Evolutionary conservation across 2,113 vertebrate species (phyloP).

Genomic region (Oreochromis tanganicae): DNA sequence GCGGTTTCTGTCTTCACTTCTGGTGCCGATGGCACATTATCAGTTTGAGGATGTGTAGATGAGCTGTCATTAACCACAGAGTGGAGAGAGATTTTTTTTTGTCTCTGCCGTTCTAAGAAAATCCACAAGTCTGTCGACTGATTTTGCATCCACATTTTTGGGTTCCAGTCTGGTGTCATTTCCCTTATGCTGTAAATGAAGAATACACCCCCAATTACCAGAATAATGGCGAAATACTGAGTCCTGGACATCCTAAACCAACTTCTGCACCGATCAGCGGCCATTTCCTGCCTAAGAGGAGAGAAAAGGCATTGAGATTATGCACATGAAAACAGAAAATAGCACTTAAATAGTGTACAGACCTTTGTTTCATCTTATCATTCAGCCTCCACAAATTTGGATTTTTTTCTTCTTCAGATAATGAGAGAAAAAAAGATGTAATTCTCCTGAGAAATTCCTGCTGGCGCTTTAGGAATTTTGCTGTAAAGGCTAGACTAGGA

Average conservation of each 20-base stretch:
- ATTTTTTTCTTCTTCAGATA: neutral
- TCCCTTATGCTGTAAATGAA: neutral
- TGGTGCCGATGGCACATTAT: too few relatives aligned
- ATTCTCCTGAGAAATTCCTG: neutral
- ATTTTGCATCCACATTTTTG: neutral
- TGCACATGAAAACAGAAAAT: neutral
- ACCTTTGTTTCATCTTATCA: neutral
- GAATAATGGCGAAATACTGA: neutral
- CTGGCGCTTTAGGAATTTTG: neutral
- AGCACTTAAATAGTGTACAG: neutral
- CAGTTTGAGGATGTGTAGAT: too few relatives aligned
- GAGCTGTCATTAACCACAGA: too few relatives aligned
- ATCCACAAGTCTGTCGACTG: neutral
- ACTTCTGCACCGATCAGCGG: neutral
- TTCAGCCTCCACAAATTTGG: neutral
- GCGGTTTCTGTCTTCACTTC: too few relatives aligned
- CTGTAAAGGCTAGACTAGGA: neutral
- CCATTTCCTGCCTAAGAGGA: neutral
- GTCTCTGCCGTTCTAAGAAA: neutral
- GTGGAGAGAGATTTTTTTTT: neutral
- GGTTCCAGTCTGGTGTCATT: neutral
- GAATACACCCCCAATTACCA: neutral
- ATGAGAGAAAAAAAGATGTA: rapidly evolving
- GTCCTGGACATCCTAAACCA: rapidly evolving
- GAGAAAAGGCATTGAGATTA: neutral